Conservation (phyloP, 92 coral and sea anemone species). For the Pocillopora grandis region DNA sequence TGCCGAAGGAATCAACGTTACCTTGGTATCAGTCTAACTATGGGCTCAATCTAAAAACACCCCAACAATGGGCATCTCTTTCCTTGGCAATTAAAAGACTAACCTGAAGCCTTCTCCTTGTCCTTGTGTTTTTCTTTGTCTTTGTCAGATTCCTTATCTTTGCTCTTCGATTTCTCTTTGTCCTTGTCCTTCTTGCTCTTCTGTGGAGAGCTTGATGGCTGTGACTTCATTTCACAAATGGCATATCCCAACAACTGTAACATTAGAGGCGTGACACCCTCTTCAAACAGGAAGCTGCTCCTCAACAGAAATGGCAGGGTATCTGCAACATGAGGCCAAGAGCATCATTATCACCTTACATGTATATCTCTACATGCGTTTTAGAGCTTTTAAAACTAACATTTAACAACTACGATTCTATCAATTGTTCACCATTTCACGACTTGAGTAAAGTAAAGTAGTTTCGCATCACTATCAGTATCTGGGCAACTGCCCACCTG, state of each 20-base stretch:
- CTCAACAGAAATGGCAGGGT: constrained; percentile 88
- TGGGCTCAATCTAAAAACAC: no score
- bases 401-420: no score
- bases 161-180: constrained; percentile 67
- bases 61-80: no score
- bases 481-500: no score
- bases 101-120: constrained; percentile 55
- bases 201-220: constrained; percentile 67
- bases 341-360: neutral
- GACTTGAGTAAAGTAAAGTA: no score
- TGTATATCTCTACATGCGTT: neutral
- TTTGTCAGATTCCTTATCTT: constrained; percentile 70
- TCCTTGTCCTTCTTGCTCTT: constrained; percentile 81
- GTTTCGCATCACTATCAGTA: no score
- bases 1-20: no score
- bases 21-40: no score
- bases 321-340: constrained; percentile 36
- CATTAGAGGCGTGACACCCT: constrained; percentile 92
- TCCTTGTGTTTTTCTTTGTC: constrained; percentile 51
- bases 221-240: constrained; percentile 80
- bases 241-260: constrained; percentile 93
- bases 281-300: constrained; percentile 94
- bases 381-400: neutral
- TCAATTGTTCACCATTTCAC: no score
- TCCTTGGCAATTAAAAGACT: neutral